Conservation (phyloP, 2,888 invertebrate species). For the Diachrysia chrysitis region DNA sequence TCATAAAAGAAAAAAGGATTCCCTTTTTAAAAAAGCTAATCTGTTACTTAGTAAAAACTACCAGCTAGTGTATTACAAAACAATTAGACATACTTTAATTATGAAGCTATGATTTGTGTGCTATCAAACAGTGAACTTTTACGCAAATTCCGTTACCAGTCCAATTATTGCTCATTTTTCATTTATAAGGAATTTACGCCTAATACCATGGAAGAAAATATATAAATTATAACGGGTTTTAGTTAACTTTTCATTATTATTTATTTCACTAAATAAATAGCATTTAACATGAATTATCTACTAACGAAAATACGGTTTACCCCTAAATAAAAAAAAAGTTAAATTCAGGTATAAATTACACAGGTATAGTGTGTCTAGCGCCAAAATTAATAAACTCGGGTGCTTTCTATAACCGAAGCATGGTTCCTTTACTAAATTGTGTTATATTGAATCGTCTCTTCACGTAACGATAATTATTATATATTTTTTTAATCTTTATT, state of each 20-base stretch:
- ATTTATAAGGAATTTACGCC: conserved; percentile 53
- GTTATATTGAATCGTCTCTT: conserved; percentile 71
- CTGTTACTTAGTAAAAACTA: conserved; percentile 80
- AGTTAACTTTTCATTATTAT: conserved; percentile 67
- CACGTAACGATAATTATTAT: conserved; percentile 73
- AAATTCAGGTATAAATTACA: conserved; percentile 76
- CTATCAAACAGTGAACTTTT: conserved; percentile 65
- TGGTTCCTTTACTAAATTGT: conserved; percentile 68
- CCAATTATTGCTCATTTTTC: conserved; percentile 61
- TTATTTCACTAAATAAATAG: conserved; percentile 84
- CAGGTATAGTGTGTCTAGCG: conserved; percentile 75
- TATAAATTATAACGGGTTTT: conserved; percentile 60
- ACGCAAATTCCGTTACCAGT: conserved; percentile 51
- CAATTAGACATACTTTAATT: conserved; percentile 66
- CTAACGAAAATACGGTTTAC: conserved; percentile 72
- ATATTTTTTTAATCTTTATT: conserved; percentile 70
- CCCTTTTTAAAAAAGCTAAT: conserved; percentile 85
- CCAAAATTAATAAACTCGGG: conserved; percentile 71
- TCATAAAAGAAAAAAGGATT: conserved; percentile 69
- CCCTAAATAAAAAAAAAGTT: conserved; percentile 71
- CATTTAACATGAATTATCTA: conserved; percentile 83
- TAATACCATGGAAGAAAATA: conserved; percentile 54
- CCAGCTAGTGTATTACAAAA: conserved; percentile 72
- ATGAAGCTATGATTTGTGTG: conserved; percentile 78
- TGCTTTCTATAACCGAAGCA: conserved; percentile 78